Evolutionary conservation across 1,140 invertebrate species (phyloP).

Genomic region (Hylaeus volcanicus): DNA sequence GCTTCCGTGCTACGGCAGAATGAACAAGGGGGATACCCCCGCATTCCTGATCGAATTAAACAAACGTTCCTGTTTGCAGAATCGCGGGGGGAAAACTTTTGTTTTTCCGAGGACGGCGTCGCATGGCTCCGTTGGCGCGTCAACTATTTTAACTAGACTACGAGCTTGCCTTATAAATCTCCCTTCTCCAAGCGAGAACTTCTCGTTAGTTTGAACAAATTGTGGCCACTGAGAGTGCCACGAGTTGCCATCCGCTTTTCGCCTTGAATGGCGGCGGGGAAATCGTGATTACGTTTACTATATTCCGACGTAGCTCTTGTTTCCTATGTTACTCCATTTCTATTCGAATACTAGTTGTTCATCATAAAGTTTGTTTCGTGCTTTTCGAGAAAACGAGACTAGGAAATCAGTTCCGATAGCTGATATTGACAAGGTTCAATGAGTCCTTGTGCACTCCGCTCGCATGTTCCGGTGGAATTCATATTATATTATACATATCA

Average conservation of each 20-base stretch:
- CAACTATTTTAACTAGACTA: slow-evolving; percentile 36
- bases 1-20: not conserved
- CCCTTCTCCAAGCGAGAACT: not conserved
- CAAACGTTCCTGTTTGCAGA: slow-evolving; percentile 14
- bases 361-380: too few species aligned
- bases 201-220: slow-evolving; percentile 35
- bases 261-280: not conserved
- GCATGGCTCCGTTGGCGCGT: slow-evolving; percentile 2
- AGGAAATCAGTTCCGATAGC: too few species aligned
- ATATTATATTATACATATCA: too few species aligned
- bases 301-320: too few species aligned
- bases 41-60: slow-evolving; percentile 26
- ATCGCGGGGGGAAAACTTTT: slow-evolving; percentile 4
- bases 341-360: too few species aligned
- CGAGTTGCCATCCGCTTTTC: slow-evolving; percentile 5
- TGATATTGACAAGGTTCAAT: too few species aligned
- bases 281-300: too few species aligned
- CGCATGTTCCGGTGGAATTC: too few species aligned
- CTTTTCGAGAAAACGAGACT: too few species aligned
- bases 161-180: slow-evolving; percentile 32
- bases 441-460: too few species aligned
- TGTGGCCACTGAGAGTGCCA: slow-evolving; percentile 21
- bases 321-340: too few species aligned
- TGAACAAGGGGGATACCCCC: not conserved
- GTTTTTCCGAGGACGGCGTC: slow-evolving; percentile 4